Evolutionary conservation across 2,113 vertebrate species (phyloP).

Genomic region (Thamnophis sirtalis): DNA sequence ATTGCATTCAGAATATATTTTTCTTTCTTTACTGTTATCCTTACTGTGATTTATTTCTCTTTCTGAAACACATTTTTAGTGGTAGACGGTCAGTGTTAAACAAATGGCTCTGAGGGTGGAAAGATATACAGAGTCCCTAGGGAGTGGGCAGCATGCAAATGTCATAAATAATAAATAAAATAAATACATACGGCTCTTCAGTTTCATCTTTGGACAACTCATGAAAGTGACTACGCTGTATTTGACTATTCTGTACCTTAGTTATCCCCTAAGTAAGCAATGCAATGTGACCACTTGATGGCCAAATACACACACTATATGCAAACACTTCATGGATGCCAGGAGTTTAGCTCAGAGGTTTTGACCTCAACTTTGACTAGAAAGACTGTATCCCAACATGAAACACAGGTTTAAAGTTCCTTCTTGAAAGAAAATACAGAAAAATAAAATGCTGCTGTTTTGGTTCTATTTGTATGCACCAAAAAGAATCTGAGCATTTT

Average conservation of each 20-base stretch:
- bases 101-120: neutral
- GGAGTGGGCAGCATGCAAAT: too few species aligned
- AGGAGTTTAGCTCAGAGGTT: neutral
- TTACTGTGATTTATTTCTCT: neutral
- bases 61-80: too few species aligned
- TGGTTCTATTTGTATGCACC: conserved; percentile 10
- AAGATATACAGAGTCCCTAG: neutral
- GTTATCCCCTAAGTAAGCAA: neutral
- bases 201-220: neutral
- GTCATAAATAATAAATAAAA: too few species aligned
- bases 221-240: neutral
- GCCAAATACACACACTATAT: neutral
- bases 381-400: neutral
- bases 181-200: neutral
- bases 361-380: neutral
- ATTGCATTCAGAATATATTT: neutral
- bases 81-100: too few species aligned
- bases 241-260: neutral
- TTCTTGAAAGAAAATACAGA: neutral
- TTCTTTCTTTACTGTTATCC: neutral
- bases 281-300: neutral
- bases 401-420: conserved; percentile 8
- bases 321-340: neutral
- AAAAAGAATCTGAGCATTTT: neutral
- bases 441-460: conserved; percentile 10